Percentiles rank a stretch among this genome's conserved stretches.
These are phyloP conservation scores for Orestias chungarensis DNA, from an alignment of 2,797 vertebrate genomes.

Conservation along the genomic window DNA sequence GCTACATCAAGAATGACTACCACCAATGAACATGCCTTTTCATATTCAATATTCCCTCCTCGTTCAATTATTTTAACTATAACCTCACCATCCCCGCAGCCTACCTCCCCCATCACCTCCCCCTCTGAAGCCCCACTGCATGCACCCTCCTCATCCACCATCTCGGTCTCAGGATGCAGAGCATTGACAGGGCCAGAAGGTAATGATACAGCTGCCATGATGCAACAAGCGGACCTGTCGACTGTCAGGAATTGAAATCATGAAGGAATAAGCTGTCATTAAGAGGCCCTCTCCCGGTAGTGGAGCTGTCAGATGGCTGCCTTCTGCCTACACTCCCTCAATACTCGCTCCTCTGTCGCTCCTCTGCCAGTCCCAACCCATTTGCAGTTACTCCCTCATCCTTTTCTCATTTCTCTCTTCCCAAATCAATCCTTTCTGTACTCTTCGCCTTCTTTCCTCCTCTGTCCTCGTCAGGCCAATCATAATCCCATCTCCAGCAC, in stretches of 20 bases:
- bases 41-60: constrained; percentile 49
- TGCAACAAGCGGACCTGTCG: constrained; percentile 94
- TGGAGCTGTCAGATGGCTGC: constrained; percentile 87
- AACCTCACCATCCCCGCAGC: constrained; percentile 43
- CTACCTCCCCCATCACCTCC: constrained; percentile 20
- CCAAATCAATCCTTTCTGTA: constrained; percentile 60
- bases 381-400: constrained; percentile 75
- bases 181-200: constrained; percentile 94
- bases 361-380: constrained; percentile 74
- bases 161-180: constrained; percentile 76
- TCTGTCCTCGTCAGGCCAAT: constrained; percentile 67
- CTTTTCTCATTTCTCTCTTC: constrained; percentile 69
- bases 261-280: constrained; percentile 98
- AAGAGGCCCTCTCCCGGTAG: constrained; percentile 90
- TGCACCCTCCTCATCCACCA: constrained; percentile 65
- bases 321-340: constrained; percentile 69
- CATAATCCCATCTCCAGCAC: constrained; percentile 47
- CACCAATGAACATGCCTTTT: constrained; percentile 73
- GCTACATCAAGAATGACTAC: constrained; percentile 37
- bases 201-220: constrained; percentile 96
- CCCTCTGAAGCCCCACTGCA: constrained; percentile 47
- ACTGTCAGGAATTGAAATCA: constrained; percentile 96
- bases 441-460: constrained; percentile 51
- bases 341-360: constrained; percentile 62
- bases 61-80: constrained; percentile 58